phyloP scores from a whole-genome alignment of 2,797 vertebrate genomes.

The Enteromius trimaculatus region DNA sequence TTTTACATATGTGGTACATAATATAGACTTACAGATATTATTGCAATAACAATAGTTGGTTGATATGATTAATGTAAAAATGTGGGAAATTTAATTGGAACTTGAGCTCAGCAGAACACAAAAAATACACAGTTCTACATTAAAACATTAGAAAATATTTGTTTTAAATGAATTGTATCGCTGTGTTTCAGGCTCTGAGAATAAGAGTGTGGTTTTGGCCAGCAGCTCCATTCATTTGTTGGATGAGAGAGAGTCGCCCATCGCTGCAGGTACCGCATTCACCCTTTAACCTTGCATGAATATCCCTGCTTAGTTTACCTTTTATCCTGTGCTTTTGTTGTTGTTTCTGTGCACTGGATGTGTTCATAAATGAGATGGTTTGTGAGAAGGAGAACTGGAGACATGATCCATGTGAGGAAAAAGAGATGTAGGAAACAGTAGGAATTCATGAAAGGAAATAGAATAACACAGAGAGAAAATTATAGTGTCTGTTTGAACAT shows the following conservation, averaged over 20 bases:
- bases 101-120: neutral
- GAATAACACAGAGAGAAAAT: neutral
- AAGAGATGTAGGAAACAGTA: neutral
- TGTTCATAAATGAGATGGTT: too few species aligned
- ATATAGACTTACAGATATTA: neutral
- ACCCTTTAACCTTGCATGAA: neutral
- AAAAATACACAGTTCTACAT: neutral
- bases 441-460: neutral
- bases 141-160: neutral
- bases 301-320: neutral
- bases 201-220: constrained; percentile 95
- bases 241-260: constrained; percentile 96
- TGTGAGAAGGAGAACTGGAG: neutral
- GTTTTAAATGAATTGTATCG: neutral
- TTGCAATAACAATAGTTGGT: neutral
- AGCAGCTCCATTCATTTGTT: constrained; percentile 95
- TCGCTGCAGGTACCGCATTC: constrained; percentile 88
- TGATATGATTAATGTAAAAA: neutral
- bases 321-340: neutral
- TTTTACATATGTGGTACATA: neutral
- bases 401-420: neutral
- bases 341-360: neutral
- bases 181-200: constrained; percentile 81
- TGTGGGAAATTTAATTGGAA: neutral
- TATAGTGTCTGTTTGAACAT: constrained; percentile 68